Conservation (phyloP, 2,113 vertebrate species). For the Cranoglanis bouderius region DNA sequence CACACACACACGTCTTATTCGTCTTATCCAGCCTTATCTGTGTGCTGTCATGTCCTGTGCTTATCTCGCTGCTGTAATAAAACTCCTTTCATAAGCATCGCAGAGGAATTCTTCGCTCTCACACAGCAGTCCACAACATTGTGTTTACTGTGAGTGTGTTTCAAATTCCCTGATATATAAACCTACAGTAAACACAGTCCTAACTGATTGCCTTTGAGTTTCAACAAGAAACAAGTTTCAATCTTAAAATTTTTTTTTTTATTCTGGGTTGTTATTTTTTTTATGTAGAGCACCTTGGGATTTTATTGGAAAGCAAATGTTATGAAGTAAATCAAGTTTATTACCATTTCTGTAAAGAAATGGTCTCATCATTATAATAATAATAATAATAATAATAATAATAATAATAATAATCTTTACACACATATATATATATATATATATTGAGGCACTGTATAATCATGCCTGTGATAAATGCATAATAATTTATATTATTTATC, state of each 20-base stretch:
- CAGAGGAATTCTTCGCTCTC: background rate
- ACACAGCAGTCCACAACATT: background rate
- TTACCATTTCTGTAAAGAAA: background rate
- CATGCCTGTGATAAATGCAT: background rate
- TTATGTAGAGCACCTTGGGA: background rate
- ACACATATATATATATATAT: too few species aligned
- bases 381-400: background rate
- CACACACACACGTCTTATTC: slow-evolving; percentile 34
- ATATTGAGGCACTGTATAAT: background rate
- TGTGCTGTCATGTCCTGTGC: slow-evolving; percentile 17
- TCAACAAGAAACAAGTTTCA: too few species aligned
- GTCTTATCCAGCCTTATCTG: slow-evolving; percentile 30
- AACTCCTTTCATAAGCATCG: slow-evolving; percentile 13
- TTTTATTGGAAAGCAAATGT: background rate
- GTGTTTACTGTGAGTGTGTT: background rate
- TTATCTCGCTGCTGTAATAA: slow-evolving; percentile 29
- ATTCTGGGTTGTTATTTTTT: too few species aligned
- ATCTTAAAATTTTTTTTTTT: too few species aligned
- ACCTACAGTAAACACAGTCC: too few species aligned
- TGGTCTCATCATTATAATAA: background rate
- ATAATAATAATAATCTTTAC: background rate
- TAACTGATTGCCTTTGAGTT: too few species aligned
- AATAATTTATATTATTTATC: background rate
- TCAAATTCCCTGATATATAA: background rate
- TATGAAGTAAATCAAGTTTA: background rate